Conservation (phyloP, 2,888 invertebrate species). For the Macrophya alboannulata region DNA sequence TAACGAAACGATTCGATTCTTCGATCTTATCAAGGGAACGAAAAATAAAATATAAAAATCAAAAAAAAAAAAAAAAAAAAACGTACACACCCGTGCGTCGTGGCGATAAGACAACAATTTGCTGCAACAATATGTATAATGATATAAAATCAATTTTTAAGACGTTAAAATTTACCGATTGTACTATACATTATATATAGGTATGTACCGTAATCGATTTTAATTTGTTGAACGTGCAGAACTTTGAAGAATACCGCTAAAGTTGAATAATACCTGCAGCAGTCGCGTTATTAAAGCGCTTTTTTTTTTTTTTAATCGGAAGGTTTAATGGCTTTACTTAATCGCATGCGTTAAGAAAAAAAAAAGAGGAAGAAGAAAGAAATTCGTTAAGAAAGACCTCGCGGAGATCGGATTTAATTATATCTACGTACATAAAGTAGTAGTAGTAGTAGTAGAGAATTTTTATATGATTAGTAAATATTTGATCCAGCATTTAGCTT, state of each 20-base stretch:
- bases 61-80: neutral
- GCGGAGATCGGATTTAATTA: neutral
- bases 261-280: conserved; percentile 2
- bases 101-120: conserved; percentile 23
- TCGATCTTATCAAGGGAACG: conserved; percentile 29
- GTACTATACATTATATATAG: neutral
- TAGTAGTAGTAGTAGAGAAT: neutral
- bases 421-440: neutral
- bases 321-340: neutral
- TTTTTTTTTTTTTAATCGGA: neutral
- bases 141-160: conserved; percentile 14
- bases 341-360: neutral
- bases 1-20: conserved; percentile 12
- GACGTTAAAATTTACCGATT: neutral
- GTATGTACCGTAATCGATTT: neutral
- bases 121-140: neutral
- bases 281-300: neutral
- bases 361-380: no score
- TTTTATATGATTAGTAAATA: conserved; percentile 16
- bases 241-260: neutral
- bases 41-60: neutral
- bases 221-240: neutral
- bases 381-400: neutral
- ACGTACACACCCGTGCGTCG: neutral
- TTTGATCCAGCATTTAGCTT: neutral